phyloP scores from a whole-genome alignment of 1,140 invertebrate species.

The Platyscapa corneri region DNA sequence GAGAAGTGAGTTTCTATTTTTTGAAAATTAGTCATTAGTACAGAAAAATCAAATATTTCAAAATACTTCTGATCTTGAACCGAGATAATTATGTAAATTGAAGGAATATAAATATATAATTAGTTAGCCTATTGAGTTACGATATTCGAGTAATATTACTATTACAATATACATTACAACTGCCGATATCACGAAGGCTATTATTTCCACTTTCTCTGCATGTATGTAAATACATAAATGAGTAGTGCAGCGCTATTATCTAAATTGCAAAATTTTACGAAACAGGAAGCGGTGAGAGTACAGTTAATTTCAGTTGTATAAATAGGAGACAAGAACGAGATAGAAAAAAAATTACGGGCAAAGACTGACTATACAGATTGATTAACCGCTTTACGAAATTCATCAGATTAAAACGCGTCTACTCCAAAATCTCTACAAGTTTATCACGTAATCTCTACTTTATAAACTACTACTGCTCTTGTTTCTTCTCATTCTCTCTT shows the following conservation, averaged over 20 bases:
- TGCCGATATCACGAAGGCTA: background rate
- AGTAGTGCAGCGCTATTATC: background rate
- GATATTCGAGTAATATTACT: no score
- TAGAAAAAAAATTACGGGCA: no score
- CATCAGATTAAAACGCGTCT: background rate
- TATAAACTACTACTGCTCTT: no score
- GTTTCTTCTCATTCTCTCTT: background rate
- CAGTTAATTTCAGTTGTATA: constrained; percentile 17
- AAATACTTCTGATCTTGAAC: no score
- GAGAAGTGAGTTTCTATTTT: no score
- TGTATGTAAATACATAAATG: constrained; percentile 2
- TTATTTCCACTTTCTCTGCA: background rate
- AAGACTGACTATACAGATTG: background rate
- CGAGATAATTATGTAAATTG: no score
- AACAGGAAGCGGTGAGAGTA: background rate
- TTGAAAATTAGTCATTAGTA: no score
- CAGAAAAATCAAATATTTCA: no score
- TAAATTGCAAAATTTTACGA: constrained; percentile 37
- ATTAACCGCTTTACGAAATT: constrained; percentile 33
- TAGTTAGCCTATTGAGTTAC: background rate
- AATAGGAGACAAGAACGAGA: background rate
- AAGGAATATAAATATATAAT: no score
- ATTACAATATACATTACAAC: background rate
- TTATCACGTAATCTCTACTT: constrained; percentile 14
- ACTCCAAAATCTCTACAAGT: background rate